Evolutionary conservation across 2,888 invertebrate species (phyloP).

Genomic region (Xestia rhomboidea): DNA sequence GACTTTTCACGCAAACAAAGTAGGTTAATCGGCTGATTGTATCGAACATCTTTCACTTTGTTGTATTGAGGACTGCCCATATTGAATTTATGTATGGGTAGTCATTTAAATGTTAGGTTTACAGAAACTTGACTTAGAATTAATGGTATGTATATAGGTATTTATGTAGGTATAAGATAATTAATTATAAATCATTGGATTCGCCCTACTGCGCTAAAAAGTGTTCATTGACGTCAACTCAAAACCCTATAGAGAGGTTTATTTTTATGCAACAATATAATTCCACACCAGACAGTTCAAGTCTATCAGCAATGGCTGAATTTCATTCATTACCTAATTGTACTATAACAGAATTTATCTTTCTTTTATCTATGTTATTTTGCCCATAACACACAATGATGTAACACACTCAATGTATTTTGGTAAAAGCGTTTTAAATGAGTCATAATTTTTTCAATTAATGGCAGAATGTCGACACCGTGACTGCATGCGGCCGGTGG

Average conservation of each 20-base stretch:
- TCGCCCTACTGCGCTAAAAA: no score
- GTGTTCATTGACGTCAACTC: neutral
- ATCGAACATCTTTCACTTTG: conserved; percentile 19
- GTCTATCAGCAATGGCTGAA: neutral
- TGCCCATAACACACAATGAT: neutral
- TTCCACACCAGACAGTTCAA: no score
- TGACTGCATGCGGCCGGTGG: no score
- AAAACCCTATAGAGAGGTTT: neutral
- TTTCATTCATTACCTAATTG: neutral
- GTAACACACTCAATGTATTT: conserved; percentile 9
- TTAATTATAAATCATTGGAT: no score
- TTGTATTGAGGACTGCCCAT: neutral
- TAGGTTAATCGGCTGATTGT: conserved; percentile 42
- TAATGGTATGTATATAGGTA: no score
- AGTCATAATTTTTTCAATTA: conserved; percentile 21
- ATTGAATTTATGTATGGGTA: conserved; percentile 1
- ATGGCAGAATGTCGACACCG: conserved; percentile 2
- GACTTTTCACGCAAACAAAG: conserved; percentile 57
- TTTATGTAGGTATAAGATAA: no score
- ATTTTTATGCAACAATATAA: no score
- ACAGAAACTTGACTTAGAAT: neutral
- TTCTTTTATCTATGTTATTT: neutral
- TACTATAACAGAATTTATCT: neutral
- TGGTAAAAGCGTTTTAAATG: conserved; percentile 15
- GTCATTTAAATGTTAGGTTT: neutral